Evolutionary conservation across 2,888 invertebrate genomes (phyloP), one percentile per base, ranked within the genome.

Genomic region (Apotomis capreana): DNA sequence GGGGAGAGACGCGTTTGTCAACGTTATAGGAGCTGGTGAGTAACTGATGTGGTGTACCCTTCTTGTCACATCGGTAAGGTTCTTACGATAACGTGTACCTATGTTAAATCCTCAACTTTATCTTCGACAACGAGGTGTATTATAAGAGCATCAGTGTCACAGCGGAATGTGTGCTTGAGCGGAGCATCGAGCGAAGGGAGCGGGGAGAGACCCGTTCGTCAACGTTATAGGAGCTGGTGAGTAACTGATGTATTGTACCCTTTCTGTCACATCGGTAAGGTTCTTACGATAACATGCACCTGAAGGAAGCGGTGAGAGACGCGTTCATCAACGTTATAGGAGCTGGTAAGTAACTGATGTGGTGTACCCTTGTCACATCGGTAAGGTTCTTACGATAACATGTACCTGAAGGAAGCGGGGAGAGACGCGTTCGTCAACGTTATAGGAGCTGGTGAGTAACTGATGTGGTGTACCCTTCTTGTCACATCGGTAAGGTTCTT

Each of bases 241-340:
- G 77, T 87, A 80, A 26, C 26, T 26, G 26, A 26, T 26, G 26
- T 26, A 2, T 1, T 26, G 26, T 26, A 26, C 26, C 26, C 26
- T 26, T 26, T 2, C 26, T 26, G 26, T 26, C 26, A 26, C 2
- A 26, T 26, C 26, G 26, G 26, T 26, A 26, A 26, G 26, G 26
- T 2, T 26, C 26, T 26, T 26, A 26, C 26, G 2, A 26, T 26
- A 15, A 15, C 15, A 15, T 15, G 15, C 1, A 15, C 15, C 15
- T 15, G 15, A 15, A 15, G 15, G 86, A 0, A 88, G 83, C 3
- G 90, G 86, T 37, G 37, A 94, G 90, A 51, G 86, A 88, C 6
- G 96, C 95, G 0, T 96, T 93, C 77, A 77, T 96, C 0, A 95
- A 96, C 83, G 92, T 96, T 6, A 94, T 96, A 49, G 96, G 96